Evolutionary conservation across 2,888 invertebrate genomes (phyloP).

Genomic region (Euclidia mi): DNA sequence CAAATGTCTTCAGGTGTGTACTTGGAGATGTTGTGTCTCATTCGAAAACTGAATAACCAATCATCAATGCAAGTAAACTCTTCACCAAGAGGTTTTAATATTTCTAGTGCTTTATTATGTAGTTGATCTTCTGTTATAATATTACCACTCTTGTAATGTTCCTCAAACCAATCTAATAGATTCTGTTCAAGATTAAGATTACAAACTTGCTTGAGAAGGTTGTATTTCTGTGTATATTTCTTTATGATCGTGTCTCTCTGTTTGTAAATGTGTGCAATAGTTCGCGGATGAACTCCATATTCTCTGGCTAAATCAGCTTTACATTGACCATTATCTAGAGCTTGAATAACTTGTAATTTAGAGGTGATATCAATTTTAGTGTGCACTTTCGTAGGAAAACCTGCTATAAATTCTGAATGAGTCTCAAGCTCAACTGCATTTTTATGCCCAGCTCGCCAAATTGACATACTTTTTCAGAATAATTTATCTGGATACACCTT

Average conservation of each 20-base stretch:
- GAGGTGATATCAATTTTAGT: constrained; percentile 57
- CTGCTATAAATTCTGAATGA: constrained; percentile 40
- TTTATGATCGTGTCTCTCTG: constrained; percentile 59
- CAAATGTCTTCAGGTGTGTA: constrained; percentile 43
- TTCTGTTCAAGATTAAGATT: constrained; percentile 58
- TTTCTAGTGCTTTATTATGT: constrained; percentile 52
- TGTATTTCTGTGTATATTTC: constrained; percentile 59
- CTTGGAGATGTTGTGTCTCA: constrained; percentile 60
- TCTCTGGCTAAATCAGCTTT: constrained; percentile 62
- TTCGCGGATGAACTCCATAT: constrained; percentile 61
- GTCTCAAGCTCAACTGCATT: constrained; percentile 55
- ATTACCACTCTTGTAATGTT: constrained; percentile 52
- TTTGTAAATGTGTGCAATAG: constrained; percentile 60
- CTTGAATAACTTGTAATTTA: constrained; percentile 63
- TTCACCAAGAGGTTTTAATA: constrained; percentile 52
- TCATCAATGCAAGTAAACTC: constrained; percentile 57
- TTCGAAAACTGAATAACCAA: constrained; percentile 61
- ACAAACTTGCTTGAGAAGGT: constrained; percentile 47
- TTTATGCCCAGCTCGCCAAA: constrained; percentile 48
- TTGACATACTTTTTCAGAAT: constrained; percentile 44
- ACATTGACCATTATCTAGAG: constrained; percentile 63
- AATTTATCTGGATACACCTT: constrained; percentile 8
- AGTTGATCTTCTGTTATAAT: constrained; percentile 54
- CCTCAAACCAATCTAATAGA: constrained; percentile 61
- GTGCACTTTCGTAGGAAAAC: constrained; percentile 43